Base-by-base conservation (phyloP, 2,113 vertebrate species). In the Pogona vitticeps region DNA sequence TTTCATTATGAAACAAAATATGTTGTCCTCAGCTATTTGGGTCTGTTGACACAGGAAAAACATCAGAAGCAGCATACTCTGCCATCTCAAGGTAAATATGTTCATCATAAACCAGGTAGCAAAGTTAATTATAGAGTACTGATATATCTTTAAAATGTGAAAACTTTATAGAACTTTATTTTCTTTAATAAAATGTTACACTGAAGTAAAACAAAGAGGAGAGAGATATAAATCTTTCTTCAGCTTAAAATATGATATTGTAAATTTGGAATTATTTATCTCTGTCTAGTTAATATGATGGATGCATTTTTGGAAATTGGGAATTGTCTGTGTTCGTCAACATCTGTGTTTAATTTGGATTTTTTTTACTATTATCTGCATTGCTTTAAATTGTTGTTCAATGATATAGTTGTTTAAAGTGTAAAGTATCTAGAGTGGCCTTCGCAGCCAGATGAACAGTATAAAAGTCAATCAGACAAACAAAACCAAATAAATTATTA, bases 1-100 rank as follows among this genome's bases (percentile, higher is more conserved):
- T 99, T 99, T 93, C 98, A 97, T 94, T 99, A 98, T 91, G 98
- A 99, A 96, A 99, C 98, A 90, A 98, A 98, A 90, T 98, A 98
- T 21, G 96, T 98, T 46, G 96, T 99, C 92, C 98, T 99, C 94
- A 98, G 96, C 95, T 99, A 98, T 95, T 94, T 99, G 95, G 97
- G 98, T 89, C 95, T 98, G 80, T 17, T 91, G 26, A 94, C 97
- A 38, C 95, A 95, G 63, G 88, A 95, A 73, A 96, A 95, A 83
- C 90, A 93, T 2, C 94, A 92, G 89, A 92, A 94, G 68, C 95
- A 95, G 70, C 95, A 88, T 15, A 68, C 84, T 71, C 72, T 91
- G 58, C 85, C 93, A 61, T 6, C 84, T 86, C 93, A 93, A 96
- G 96, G 97, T 97, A 95, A 90, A 68, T n/a, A 1, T 12, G 0